These are phyloP conservation scores for Rhyzopertha dominica DNA, from an alignment of 1,140 invertebrate genomes.

Conservation along the genomic window DNA sequence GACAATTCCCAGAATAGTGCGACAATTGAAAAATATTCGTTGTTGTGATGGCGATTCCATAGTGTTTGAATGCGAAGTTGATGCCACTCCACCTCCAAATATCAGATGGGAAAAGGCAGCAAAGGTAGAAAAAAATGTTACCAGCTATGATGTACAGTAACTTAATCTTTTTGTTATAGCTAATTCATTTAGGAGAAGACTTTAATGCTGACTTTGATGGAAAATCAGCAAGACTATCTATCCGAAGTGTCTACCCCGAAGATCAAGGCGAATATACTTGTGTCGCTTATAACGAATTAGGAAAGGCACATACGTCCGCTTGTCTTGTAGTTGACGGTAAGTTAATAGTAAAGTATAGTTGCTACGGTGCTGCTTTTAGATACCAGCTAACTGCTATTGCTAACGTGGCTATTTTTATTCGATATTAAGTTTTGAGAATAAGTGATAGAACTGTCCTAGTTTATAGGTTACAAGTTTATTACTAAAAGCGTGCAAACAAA, in stretches of 20 bases:
- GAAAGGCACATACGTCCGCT: conserved; percentile 71
- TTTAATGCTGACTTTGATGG: conserved; percentile 64
- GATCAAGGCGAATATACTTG: conserved; percentile 88
- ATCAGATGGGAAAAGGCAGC: conserved; percentile 77
- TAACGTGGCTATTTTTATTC: no score
- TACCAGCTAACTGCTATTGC: no score
- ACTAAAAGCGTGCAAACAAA: no score
- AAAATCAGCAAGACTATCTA: conserved; percentile 61
- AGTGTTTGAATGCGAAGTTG: conserved; percentile 69
- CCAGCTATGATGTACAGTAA: conserved; percentile 1
- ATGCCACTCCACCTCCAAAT: conserved; percentile 59
- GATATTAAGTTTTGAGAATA: no score
- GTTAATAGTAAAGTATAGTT: no score
- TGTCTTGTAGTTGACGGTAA: conserved; percentile 77
- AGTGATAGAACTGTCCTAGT: no score
- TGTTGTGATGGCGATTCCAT: conserved; percentile 77
- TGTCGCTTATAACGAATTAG: conserved; percentile 73
- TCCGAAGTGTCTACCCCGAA: conserved; percentile 74
- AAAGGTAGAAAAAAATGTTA: conserved; percentile 51
- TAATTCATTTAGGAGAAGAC: conserved; percentile 61
- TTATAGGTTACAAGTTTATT: no score
- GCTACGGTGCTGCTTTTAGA: no score
- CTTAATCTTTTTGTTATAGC: conserved; percentile 46
- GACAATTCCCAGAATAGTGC: conserved; percentile 65
- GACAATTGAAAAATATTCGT: conserved; percentile 66